phyloP scores from a whole-genome alignment of 2,113 vertebrate genomes.

The Elachura formosa region DNA sequence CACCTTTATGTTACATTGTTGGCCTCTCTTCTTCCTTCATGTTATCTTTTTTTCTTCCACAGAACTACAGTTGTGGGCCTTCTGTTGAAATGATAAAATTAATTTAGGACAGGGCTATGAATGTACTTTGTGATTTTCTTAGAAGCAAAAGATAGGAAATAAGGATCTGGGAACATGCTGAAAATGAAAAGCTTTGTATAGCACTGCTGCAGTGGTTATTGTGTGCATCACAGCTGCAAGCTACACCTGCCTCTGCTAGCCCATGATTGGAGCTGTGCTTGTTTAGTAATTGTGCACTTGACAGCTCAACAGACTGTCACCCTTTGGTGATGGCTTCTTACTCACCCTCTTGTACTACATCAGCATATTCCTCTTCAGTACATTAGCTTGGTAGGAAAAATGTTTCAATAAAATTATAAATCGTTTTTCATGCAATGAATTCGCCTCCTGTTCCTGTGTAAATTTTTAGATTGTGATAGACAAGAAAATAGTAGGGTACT shows the following conservation, averaged over 20 bases:
- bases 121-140: neutral
- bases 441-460: neutral
- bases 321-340: conserved; percentile 4
- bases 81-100: neutral
- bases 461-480: neutral
- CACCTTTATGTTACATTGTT: neutral
- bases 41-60: neutral
- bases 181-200: neutral
- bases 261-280: neutral
- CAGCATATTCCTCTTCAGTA: neutral
- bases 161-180: neutral
- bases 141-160: neutral
- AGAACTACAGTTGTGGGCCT: neutral
- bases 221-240: neutral
- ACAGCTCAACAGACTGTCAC: neutral
- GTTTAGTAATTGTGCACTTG: conserved; percentile 4
- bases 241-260: conserved; percentile 6
- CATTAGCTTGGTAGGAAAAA: neutral
- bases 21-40: neutral
- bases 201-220: neutral
- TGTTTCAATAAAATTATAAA: neutral
- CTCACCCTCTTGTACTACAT: neutral
- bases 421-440: neutral
- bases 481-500: neutral
- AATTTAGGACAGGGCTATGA: neutral